Conservation (phyloP, 2,888 invertebrate species). For the Leptothorax acervorum region DNA sequence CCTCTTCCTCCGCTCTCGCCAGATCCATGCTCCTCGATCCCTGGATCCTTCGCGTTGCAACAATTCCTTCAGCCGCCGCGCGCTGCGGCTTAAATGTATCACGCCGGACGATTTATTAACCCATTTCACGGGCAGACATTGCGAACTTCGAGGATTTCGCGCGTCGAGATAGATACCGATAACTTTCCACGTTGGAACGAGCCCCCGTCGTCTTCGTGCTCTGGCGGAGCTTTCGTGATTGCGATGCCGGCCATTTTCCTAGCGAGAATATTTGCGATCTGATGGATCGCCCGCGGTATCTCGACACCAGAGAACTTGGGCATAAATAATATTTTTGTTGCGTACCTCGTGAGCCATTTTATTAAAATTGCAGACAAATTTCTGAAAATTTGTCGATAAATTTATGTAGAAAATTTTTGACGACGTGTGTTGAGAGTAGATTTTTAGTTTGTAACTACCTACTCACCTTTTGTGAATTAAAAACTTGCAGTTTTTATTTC, state of each 20-base stretch:
- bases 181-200: conserved; percentile 48
- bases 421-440: neutral
- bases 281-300: conserved; percentile 27
- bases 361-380: conserved; percentile 4
- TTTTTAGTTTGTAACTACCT: neutral
- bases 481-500: neutral
- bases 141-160: conserved; percentile 65
- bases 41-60: conserved; percentile 39
- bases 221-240: conserved; percentile 44
- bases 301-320: neutral
- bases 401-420: neutral
- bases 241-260: conserved; percentile 43
- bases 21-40: conserved; percentile 6
- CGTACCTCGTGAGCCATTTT: neutral
- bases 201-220: conserved; percentile 23
- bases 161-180: conserved; percentile 57
- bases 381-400: conserved; percentile 4
- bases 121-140: conserved; percentile 65
- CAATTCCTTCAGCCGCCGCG: conserved; percentile 26
- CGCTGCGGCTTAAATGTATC: conserved; percentile 56
- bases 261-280: conserved; percentile 41
- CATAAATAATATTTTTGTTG: conserved; percentile 43
- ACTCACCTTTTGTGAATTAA: neutral
- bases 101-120: conserved; percentile 69
- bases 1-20: neutral